Evolutionary conservation across 1,140 invertebrate species (phyloP), one percentile per base, ranked within the genome.

Genomic region (Acromyrmex heyeri): DNA sequence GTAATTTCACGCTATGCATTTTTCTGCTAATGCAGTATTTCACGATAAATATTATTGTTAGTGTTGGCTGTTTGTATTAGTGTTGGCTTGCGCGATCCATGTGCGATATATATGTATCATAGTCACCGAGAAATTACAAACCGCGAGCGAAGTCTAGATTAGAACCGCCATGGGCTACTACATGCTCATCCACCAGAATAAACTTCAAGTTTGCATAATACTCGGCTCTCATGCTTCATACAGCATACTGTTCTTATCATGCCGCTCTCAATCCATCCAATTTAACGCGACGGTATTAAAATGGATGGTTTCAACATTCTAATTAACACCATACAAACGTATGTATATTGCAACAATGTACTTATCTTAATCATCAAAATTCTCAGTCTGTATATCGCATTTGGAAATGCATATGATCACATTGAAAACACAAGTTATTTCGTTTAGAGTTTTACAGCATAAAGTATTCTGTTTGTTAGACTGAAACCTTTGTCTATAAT

Each of bases 101-200:
- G 18, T 50, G 24, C 30, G 69, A 78, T 64, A 18, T n/a, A 24
- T 24, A 38, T 27, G 21, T 48, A 86, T 61, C 76, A 81, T 69
- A 62, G 27, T 61, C 85, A 61, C 76, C 53, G 62, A 61, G 77
- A 82, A 79, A 79, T 65, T 79, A 61, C 75, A 81, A 78, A 48
- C 48, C 77, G 50, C 50, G 38, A 61, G 65, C 24, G 7, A 82
- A 81, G 67, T 21, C 67, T 72, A 50, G 57, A 72, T 86, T 86
- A 83, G 85, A 69, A 83, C 14, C 27, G 48, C 64, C 38, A 72
- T 75, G 69, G 44, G 50, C 55, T 61, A 30, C 24, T 24, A 38
- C 55, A 16, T 82, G 88, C 82, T 91, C 89, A 90, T 91, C 89
- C 88, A 86, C 88, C 82, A 88, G 89, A 91, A 91, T 91, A 91